A percentile compares a stretch with the other conserved stretches of the same genome.
Evolutionary conservation across 37 sponge, comb jelly and placozoan species (phyloP).

Genomic region (Chondrilla cf. caribensis): DNA sequence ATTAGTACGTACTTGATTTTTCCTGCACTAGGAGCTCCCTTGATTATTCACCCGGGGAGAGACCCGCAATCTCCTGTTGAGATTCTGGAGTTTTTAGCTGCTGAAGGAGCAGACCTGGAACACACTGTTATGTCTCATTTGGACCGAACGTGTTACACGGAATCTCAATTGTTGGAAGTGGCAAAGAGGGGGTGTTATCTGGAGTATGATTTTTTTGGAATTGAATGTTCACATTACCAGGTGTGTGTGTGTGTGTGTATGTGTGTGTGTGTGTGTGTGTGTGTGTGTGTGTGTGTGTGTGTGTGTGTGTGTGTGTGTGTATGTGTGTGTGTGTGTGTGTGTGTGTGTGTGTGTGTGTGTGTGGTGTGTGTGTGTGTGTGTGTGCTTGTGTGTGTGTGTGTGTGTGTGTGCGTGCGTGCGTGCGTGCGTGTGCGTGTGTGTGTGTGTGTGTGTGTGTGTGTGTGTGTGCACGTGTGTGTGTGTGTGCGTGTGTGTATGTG

Average conservation of each 20-base stretch:
- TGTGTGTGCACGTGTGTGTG: too few relatives aligned
- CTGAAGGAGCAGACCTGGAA: slow-evolving; percentile 48
- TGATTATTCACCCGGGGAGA: slow-evolving; percentile 65
- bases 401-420: too few relatives aligned
- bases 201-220: slow-evolving; percentile 67
- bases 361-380: too few relatives aligned
- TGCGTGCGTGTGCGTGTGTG: too few relatives aligned
- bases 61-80: slow-evolving; percentile 34
- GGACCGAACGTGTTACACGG: slow-evolving; percentile 47
- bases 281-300: slow-evolving; percentile 32
- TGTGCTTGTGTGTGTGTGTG: too few relatives aligned
- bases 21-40: slow-evolving; percentile 68
- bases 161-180: slow-evolving; percentile 25
- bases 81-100: slow-evolving; percentile 32
- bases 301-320: slow-evolving; percentile 29
- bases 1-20: too few relatives aligned
- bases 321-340: slow-evolving; percentile 16
- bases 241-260: slow-evolving; percentile 25
- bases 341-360: slow-evolving; percentile 29
- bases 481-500: too few relatives aligned
- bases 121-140: slow-evolving; percentile 68
- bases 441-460: too few relatives aligned
- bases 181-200: slow-evolving; percentile 51
- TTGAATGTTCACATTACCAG: slow-evolving; percentile 68
- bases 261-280: slow-evolving; percentile 30